These are phyloP conservation scores for Diorhabda carinulata DNA, from an alignment of 1,140 invertebrate species.

Conservation along the genomic window DNA sequence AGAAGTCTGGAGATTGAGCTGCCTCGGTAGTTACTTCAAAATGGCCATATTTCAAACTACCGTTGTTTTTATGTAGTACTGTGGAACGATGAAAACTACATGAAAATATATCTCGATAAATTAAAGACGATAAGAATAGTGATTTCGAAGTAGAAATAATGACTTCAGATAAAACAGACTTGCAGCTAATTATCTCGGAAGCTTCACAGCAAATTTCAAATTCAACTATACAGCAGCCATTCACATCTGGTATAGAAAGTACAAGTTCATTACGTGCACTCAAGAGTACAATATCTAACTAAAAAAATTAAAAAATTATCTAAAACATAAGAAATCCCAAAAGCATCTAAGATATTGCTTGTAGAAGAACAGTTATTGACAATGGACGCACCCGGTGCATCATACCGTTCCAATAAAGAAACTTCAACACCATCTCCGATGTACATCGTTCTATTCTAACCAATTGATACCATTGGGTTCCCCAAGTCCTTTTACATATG, in stretches of 20 bases:
- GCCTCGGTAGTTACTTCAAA: conserved; percentile 15
- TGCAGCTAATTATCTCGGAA: conserved; percentile 12
- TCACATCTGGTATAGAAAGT: conserved; percentile 14
- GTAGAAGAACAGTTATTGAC: conserved; percentile 21
- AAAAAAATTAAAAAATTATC: conserved; percentile 17
- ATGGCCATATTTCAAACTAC: conserved; percentile 18
- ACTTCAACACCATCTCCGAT: not conserved
- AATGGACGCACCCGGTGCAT: not conserved
- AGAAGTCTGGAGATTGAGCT: conserved; percentile 18
- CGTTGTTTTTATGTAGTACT: conserved; percentile 19
- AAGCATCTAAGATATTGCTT: conserved; percentile 14
- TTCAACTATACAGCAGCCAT: conserved; percentile 14
- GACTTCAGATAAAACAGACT: conserved; percentile 3
- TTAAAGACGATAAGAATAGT: conserved; percentile 10
- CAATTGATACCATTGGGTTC: not conserved
- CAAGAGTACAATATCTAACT: conserved; percentile 4
- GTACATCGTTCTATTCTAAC: not conserved
- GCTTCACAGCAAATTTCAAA: conserved; percentile 11
- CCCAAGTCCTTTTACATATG: conserved; percentile 2
- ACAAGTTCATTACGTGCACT: conserved; percentile 10
- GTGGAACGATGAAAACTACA: conserved; percentile 17
- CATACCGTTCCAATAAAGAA: conserved; percentile 10
- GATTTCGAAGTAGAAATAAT: conserved; percentile 13
- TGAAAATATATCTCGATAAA: conserved; percentile 16
- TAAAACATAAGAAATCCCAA: conserved; percentile 15